Evolutionary conservation across 2,888 invertebrate species (phyloP).

Genomic region (Eudemis profundana): DNA sequence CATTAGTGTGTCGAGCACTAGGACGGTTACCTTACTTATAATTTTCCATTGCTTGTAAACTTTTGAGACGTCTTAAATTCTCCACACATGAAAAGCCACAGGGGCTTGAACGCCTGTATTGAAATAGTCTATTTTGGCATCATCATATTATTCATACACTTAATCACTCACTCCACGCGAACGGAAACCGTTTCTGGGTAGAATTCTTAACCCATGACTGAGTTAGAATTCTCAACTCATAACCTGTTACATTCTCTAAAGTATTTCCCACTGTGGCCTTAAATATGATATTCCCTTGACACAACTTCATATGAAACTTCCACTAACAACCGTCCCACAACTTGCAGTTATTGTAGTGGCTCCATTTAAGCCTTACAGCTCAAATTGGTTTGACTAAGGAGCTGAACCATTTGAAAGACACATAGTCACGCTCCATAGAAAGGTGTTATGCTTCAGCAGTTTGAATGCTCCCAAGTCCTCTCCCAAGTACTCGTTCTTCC

Average conservation of each 20-base stretch:
- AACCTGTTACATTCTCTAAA: not conserved
- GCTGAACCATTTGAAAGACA: slow-evolving; percentile 14
- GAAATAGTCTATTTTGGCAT: slow-evolving; percentile 8
- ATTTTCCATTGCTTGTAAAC: too few relatives aligned
- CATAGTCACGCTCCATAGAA: slow-evolving; percentile 41
- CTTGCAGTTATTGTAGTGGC: not conserved
- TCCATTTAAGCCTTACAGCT: not conserved
- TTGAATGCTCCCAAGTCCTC: slow-evolving; percentile 41
- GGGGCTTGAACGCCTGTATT: not conserved
- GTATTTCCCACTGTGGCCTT: not conserved
- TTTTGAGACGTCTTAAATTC: not conserved
- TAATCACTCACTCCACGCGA: slow-evolving; percentile 18
- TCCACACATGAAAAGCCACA: not conserved
- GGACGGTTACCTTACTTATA: too few relatives aligned
- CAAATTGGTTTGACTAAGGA: slow-evolving; percentile 2
- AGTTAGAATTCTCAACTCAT: too few relatives aligned
- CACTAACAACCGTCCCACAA: not conserved
- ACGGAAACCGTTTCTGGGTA: slow-evolving; percentile 24
- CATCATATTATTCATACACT: slow-evolving; percentile 34
- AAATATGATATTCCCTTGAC: slow-evolving; percentile 13
- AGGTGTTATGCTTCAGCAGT: slow-evolving; percentile 40
- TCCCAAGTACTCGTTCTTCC: slow-evolving; percentile 35
- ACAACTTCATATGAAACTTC: slow-evolving; percentile 7
- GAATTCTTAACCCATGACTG: too few relatives aligned
- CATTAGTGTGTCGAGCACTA: too few relatives aligned